A percentile compares a stretch with the other conserved stretches of the same genome.
Evolutionary conservation across 53 echinoderm and acorn worm genomes (phyloP).

Genomic region (Temnopleurus reevesii): DNA sequence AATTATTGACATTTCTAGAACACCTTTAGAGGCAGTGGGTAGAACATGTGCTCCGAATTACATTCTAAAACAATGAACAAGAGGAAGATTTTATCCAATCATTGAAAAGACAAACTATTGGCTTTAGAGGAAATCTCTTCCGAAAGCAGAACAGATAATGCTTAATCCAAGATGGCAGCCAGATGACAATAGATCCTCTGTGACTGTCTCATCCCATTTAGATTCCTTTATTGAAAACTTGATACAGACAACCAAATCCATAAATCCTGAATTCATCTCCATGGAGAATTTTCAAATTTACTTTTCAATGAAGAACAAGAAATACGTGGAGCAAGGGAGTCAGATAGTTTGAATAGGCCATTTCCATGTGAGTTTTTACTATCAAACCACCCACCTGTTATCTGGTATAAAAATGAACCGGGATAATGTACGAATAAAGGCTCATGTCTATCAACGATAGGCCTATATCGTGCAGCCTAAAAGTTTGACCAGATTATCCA

Average conservation of each 20-base stretch:
- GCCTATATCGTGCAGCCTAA: too few species aligned
- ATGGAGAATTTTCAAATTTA: background rate
- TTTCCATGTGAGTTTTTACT: too few species aligned
- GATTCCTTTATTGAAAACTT: background rate
- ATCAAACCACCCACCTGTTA: too few species aligned
- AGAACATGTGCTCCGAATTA: background rate
- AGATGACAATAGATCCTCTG: slow-evolving; percentile 25
- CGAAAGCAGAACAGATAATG: background rate
- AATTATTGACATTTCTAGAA: too few species aligned
- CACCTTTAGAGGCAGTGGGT: too few species aligned
- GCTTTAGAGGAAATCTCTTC: background rate
- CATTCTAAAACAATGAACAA: slow-evolving; percentile 9
- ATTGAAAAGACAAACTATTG: background rate
- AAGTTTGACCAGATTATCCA: too few species aligned
- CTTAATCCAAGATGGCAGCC: background rate
- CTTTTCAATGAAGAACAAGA: too few species aligned
- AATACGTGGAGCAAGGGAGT: too few species aligned
- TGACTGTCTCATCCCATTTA: background rate
- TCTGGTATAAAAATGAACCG: too few species aligned
- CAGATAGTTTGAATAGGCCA: too few species aligned
- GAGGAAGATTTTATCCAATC: background rate
- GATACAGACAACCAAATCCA: slow-evolving; percentile 5
- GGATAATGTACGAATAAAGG: too few species aligned
- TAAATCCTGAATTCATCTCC: background rate
- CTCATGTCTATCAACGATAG: too few species aligned